Conservation (phyloP, 2,113 vertebrate species). For the Lasiurus borealis region DNA sequence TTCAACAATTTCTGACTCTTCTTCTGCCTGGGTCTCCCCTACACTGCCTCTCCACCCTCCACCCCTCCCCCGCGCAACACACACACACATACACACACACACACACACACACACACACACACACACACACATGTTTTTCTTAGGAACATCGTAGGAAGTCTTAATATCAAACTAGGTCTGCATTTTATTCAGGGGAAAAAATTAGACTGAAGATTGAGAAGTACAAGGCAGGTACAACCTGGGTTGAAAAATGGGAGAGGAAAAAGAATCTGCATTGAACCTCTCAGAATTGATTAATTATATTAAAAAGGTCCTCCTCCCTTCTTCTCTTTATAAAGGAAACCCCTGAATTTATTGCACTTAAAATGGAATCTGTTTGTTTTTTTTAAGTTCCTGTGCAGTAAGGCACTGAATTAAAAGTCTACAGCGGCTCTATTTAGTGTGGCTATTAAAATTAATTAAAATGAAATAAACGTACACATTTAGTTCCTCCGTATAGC, state of each 20-base stretch:
- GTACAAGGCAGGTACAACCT: constrained; percentile 52
- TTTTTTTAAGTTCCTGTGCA: neutral
- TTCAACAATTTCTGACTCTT: constrained; percentile 40
- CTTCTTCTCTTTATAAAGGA: neutral
- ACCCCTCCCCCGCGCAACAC: too few species aligned
- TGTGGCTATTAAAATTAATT: constrained; percentile 35
- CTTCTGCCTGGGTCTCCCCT: neutral
- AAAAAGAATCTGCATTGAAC: neutral
- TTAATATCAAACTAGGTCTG: neutral
- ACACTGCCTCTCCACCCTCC: rapidly evolving
- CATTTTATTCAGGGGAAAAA: constrained; percentile 49
- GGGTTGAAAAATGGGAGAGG: constrained; percentile 56
- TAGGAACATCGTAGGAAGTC: neutral
- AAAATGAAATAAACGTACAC: neutral
- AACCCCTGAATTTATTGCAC: constrained; percentile 15
- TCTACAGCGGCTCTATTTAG: neutral
- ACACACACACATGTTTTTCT: neutral
- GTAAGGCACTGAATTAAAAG: neutral
- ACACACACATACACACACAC: neutral
- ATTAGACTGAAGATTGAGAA: neutral
- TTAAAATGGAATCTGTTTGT: constrained; percentile 21
- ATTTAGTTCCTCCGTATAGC: neutral
- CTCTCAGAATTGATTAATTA: constrained; percentile 32
- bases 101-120: neutral
- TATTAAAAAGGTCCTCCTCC: constrained; percentile 7